Percentiles rank a stretch among this genome's conserved stretches.
phyloP scores from a whole-genome alignment of 1,140 invertebrate species.

The Meteorus sp. region DNA sequence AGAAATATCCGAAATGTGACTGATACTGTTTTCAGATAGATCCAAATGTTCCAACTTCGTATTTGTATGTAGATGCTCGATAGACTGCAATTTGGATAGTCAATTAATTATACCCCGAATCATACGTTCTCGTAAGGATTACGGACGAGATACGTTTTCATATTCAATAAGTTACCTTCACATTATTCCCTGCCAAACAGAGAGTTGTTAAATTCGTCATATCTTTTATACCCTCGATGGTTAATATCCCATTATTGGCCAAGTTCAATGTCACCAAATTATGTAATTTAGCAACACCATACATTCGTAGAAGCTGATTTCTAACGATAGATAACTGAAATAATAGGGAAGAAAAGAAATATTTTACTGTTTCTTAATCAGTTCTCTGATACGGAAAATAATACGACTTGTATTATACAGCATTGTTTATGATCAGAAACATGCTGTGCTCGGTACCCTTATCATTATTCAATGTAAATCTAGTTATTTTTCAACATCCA shows the following conservation, averaged over 20 bases:
- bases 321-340: constrained; percentile 79
- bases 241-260: constrained; percentile 83
- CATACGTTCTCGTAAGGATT: constrained; percentile 3
- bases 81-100: constrained; percentile 66
- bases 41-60: constrained; percentile 80
- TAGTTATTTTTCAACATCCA: constrained; percentile 23
- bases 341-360: constrained; percentile 22
- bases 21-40: constrained; percentile 86
- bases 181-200: constrained; percentile 72
- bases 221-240: constrained; percentile 87
- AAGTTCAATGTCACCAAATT: constrained; percentile 81
- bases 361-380: not conserved
- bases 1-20: constrained; percentile 80
- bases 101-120: not conserved
- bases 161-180: constrained; percentile 61
- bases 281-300: constrained; percentile 77
- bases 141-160: constrained; percentile 7
- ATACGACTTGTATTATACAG: no score
- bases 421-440: not conserved
- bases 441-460: not conserved
- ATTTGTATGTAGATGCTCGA: constrained; percentile 84
- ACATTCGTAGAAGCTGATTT: constrained; percentile 85
- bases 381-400: no score
- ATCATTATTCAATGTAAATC: constrained; percentile 2
- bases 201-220: constrained; percentile 77